Evolutionary conservation across 2,888 invertebrate species (phyloP), one percentile per base, ranked within the genome.

Genomic region (Archaeoteleia sp.): DNA sequence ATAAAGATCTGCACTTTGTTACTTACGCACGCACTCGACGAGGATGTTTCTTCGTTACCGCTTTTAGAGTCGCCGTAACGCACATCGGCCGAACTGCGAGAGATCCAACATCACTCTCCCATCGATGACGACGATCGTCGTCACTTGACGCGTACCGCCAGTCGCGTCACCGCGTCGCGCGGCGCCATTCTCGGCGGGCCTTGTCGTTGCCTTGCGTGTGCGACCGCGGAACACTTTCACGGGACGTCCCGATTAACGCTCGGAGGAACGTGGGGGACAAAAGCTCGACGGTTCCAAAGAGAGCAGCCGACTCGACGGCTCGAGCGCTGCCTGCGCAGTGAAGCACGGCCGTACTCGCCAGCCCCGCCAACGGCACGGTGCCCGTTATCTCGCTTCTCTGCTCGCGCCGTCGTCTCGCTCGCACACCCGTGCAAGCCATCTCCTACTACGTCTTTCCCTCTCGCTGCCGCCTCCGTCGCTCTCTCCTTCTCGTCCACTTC

Each of bases 321-420:
- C 72, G 72, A 73, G 72, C 54, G 72, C 72, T 74, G 71, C 70
- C 73, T 74, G 77, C 79, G 77, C 77, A 77, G 74, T 74, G 76
- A 74, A 74, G 71, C 75, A 72, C 74, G 71, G 70, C 55, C 70
- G 71, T 45, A 20, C 29, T 62, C 39, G 65, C 57, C 62, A 53
- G 58, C 69, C 63, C 68, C 46, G 57, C 67, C 60, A 54, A 37
- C 60, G 29, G 43, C 63, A 37, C 45, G 40, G 42, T 23, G 42
- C 15, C 53, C 29, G 65, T 45, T 39, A 29, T 57, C 65, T 58
- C 65, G 34, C 57, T 65, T 15, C 15, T 8, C 32, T 4, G 9
- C 10, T 46, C 35, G 13, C 20, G 20, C 5, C 20, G 20, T 20
- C 20, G 3, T 20, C 20, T 20, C 20, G 20, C 20, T 20, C 20